Evolutionary conservation across 2,113 vertebrate genomes (phyloP).

Genomic region (Pithys albifrons): DNA sequence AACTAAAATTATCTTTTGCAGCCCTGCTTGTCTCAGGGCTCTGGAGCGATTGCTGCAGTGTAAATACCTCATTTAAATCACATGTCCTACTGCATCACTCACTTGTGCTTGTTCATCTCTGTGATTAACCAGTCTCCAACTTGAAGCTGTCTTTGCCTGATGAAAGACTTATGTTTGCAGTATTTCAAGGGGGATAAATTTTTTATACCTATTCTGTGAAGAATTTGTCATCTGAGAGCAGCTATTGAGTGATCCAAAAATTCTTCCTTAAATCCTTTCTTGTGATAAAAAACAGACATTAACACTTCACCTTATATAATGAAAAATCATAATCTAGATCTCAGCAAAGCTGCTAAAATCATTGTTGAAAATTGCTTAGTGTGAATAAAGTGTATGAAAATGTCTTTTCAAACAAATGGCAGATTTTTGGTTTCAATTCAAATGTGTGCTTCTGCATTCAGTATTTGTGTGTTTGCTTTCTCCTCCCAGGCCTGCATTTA

Average conservation of each 20-base stretch:
- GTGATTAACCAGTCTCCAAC: not conserved
- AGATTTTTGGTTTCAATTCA: not conserved
- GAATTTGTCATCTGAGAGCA: not conserved
- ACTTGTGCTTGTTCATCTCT: not conserved
- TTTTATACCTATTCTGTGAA: not conserved
- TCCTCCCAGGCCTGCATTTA: not conserved
- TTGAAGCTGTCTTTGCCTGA: not conserved
- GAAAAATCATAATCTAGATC: not conserved
- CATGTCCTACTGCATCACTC: not conserved
- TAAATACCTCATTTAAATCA: not conserved
- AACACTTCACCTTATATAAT: not conserved
- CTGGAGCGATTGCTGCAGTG: not conserved
- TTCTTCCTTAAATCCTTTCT: not conserved
- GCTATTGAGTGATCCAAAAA: not conserved
- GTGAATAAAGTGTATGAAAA: not conserved
- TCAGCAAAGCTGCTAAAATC: not conserved
- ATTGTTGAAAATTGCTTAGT: not conserved
- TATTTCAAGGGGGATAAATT: not conserved
- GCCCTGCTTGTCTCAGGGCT: not conserved
- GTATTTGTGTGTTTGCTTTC: slow-evolving; percentile 3
- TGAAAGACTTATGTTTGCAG: not conserved
- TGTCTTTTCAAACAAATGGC: not conserved
- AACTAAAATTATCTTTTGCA: not conserved
- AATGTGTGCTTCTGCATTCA: not conserved
- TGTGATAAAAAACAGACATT: not conserved